Evolutionary conservation across 2,113 vertebrate genomes (phyloP), one percentile per base, ranked within the genome.

Genomic region (Sitta europaea): DNA sequence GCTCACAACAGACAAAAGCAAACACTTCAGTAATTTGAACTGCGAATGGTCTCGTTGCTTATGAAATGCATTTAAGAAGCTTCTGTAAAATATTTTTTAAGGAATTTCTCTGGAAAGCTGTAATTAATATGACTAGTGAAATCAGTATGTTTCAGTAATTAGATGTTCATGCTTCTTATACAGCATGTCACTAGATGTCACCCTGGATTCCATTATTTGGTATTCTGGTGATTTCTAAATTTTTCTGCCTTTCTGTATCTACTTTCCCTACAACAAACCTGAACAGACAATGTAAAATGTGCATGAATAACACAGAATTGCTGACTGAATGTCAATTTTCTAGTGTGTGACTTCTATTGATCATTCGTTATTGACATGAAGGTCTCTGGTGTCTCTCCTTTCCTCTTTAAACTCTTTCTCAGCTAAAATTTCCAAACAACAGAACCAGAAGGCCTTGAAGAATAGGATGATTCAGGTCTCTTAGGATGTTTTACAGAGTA

Each of bases 241-340:
- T 96, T 97, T 97, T 92, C 92, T 96, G 85, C 92, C 93, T 97
- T 96, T 96, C 80, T 63, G 48, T 88, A 80, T 88, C 86, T 92
- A 28, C 45, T 94, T 95, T 89, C 76, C 86, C 65, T 85, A 55
- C 72, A 76, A 91, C 85, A 95, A 97, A 96, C 66, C 68, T 74
- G 97, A 97, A 95, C 11, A 97, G 96, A 94, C 96, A 95, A 97
- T 77, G 97, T 93, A 96, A 98, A 97, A 97, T 94, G 97, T 96
- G 94, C 95, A 95, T 96, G 96, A 97, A 96, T 97, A 97, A 97
- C 96, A 96, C 78, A 95, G 94, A 97, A 95, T 94, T 96, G 98
- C 98, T 98, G 98, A 98, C 95, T 94, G 98, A 97, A 98, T 98
- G 98, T 98, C 98, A 98, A 95, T 98, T 98, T 98, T 98, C 82